Conservation (phyloP, 2,888 invertebrate genomes). For the Drosophila hamatofila region DNA sequence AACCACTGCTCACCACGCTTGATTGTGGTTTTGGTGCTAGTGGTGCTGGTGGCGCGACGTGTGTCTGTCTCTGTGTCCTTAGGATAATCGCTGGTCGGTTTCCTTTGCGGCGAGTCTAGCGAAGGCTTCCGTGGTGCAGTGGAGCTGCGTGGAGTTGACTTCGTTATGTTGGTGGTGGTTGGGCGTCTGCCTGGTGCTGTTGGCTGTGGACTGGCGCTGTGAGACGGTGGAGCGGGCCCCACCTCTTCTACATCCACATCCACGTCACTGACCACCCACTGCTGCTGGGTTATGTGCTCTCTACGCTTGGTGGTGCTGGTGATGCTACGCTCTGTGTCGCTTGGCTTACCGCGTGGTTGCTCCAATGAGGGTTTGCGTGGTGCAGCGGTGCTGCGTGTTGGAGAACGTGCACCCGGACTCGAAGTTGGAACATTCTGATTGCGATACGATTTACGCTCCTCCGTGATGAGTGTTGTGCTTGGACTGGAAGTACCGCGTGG, state of each 20-base stretch:
- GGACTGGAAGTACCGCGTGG: constrained; percentile 39
- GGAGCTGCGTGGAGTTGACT: constrained; percentile 21
- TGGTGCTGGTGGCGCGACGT: constrained; percentile 18
- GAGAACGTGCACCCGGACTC: constrained; percentile 33
- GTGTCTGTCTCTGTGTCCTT: constrained; percentile 15
- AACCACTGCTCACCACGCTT: constrained; percentile 12
- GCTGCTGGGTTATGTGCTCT: constrained; percentile 62
- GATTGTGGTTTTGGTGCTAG: background rate
- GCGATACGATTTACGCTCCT: constrained; percentile 53
- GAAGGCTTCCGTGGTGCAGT: constrained; percentile 28
- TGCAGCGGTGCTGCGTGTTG: constrained; percentile 27
- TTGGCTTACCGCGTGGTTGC: constrained; percentile 17
- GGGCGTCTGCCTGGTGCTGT: constrained; percentile 49
- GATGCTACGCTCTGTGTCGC: constrained; percentile 20
- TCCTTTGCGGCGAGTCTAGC: constrained; percentile 11
- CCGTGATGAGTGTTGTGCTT: constrained; percentile 51
- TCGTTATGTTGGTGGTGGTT: constrained; percentile 37
- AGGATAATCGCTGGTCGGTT: constrained; percentile 2
- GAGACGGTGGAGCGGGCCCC: constrained; percentile 21
- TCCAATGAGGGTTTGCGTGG: constrained; percentile 54
- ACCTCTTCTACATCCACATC: constrained; percentile 5
- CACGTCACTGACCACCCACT: constrained; percentile 62
- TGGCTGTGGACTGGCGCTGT: constrained; percentile 26
- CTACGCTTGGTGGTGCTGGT: constrained; percentile 40
- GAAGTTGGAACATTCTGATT: constrained; percentile 24